Conservation (phyloP, 2,113 vertebrate genomes). For the Larimichthys crocea region DNA sequence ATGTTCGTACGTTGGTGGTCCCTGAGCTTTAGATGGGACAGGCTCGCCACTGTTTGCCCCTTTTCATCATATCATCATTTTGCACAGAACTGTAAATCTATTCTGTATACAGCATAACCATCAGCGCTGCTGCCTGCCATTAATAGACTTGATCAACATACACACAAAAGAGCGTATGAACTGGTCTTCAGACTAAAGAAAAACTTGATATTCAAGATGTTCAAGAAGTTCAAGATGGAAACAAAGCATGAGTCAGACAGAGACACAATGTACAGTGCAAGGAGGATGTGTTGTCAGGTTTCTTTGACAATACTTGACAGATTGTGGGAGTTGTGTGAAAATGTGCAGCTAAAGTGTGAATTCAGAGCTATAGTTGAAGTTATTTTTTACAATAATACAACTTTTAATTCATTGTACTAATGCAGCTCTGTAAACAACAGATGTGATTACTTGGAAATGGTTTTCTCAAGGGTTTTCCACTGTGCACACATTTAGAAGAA, state of each 20-base stretch:
- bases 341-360: conserved; percentile 45
- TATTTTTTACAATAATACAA: conserved; percentile 18
- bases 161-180: neutral
- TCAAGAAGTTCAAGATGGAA: neutral
- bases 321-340: conserved; percentile 42
- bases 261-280: neutral
- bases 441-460: conserved; percentile 40
- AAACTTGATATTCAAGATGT: neutral
- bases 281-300: neutral
- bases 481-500: conserved; percentile 29
- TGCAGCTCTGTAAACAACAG: conserved; percentile 57
- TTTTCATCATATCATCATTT: neutral
- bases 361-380: conserved; percentile 31
- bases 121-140: neutral
- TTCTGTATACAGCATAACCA: neutral
- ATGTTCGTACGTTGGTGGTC: neutral
- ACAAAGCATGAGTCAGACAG: conserved; percentile 5
- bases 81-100: neutral
- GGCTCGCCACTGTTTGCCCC: neutral
- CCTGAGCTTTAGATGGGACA: conserved; percentile 9
- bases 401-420: conserved; percentile 41
- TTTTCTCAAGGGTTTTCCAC: conserved; percentile 29
- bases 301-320: conserved; percentile 1
- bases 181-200: neutral
- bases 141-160: neutral